phyloP scores from a whole-genome alignment of 2,888 invertebrate species.

The Augiades crinisus region DNA sequence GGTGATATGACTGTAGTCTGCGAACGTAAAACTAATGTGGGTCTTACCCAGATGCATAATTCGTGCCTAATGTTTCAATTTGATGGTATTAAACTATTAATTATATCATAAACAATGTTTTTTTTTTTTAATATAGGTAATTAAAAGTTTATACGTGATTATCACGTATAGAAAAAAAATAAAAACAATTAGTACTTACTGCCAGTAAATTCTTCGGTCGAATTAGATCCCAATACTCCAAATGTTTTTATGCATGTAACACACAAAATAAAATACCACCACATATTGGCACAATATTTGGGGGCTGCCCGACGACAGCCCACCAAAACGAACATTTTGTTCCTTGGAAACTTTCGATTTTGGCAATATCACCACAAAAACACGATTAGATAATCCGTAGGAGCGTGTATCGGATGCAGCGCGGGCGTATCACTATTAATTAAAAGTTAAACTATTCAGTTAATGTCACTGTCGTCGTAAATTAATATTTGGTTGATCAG shows the following conservation, averaged over 20 bases:
- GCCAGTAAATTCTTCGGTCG: conserved; percentile 51
- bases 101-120: neutral
- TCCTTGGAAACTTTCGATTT: conserved; percentile 72
- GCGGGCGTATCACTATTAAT: conserved; percentile 50
- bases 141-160: neutral
- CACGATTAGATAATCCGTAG: conserved; percentile 52
- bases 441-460: conserved; percentile 38
- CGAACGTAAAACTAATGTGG: conserved; percentile 15
- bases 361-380: conserved; percentile 58
- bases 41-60: conserved; percentile 2
- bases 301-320: conserved; percentile 80
- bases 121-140: neutral
- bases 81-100: neutral
- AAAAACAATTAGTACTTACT: conserved; percentile 54
- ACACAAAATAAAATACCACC: conserved; percentile 76
- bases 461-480: conserved; percentile 59
- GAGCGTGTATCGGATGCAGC: conserved; percentile 41
- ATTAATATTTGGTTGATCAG: conserved; percentile 66
- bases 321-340: conserved; percentile 74
- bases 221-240: conserved; percentile 62
- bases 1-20: conserved; percentile 11
- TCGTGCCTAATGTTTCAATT: neutral
- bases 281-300: conserved; percentile 76
- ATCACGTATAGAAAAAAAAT: conserved; percentile 3
- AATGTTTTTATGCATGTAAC: conserved; percentile 65